Conservation (phyloP, 1,140 invertebrate species). For the Aporrectodea caliginosa region DNA sequence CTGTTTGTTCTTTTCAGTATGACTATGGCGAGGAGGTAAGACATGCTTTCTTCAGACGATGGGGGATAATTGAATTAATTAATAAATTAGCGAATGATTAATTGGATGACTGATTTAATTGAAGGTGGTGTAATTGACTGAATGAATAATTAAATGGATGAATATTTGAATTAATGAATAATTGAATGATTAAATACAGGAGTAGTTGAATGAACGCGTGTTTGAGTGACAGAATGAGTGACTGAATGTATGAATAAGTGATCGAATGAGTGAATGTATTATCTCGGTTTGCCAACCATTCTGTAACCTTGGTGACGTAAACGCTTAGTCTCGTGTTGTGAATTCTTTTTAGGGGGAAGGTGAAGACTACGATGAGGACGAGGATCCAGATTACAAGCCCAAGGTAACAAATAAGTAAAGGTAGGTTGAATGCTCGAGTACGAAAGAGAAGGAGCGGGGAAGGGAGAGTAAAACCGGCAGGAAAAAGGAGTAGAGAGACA, state of each 20-base stretch:
- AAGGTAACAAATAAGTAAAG: background rate
- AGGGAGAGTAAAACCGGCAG: background rate
- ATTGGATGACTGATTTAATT: too few relatives aligned
- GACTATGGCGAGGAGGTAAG: background rate
- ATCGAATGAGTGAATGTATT: background rate
- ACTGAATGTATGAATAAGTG: too few relatives aligned
- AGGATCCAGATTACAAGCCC: background rate
- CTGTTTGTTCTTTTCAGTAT: background rate
- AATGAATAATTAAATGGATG: too few relatives aligned
- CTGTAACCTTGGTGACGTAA: background rate
- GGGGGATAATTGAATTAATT: too few relatives aligned
- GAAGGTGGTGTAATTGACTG: too few relatives aligned
- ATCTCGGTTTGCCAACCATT: background rate
- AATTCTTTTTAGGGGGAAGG: background rate
- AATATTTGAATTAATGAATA: too few relatives aligned
- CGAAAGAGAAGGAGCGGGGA: background rate
- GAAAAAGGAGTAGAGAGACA: background rate
- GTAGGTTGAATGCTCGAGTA: background rate
- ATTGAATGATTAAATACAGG: background rate
- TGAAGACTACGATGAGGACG: background rate
- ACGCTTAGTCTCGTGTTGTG: background rate
- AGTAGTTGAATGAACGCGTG: background rate
- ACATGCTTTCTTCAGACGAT: background rate
- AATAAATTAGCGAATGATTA: too few relatives aligned
- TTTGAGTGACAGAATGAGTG: too few relatives aligned